A percentile compares a stretch with the other conserved stretches of the same genome.
phyloP scores from a whole-genome alignment of 2,797 vertebrate species.

The Aratinga solstitialis region DNA sequence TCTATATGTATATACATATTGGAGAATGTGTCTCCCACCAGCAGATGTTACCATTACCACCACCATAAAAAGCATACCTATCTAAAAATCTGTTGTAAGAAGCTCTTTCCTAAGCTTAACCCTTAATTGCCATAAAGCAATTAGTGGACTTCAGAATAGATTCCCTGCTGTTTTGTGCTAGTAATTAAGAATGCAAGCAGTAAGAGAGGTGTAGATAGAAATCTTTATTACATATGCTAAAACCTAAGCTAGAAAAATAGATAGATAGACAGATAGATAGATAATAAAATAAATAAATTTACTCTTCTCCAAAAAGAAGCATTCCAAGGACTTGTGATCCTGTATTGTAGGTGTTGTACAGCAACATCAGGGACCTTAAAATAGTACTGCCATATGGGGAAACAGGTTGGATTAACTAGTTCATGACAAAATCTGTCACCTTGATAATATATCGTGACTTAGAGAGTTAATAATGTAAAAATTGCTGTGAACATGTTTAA shows the following conservation, averaged over 20 bases:
- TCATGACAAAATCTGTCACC: not conserved
- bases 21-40: not conserved
- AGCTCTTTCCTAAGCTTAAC: not conserved
- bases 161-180: not conserved
- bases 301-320: not conserved
- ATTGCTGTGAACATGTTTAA: not conserved
- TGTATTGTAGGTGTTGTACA: not conserved
- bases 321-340: accelerated
- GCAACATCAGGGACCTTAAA: not conserved
- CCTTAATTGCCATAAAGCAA: not conserved
- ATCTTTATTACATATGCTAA: not conserved
- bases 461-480: not conserved
- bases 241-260: not conserved
- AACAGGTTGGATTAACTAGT: not conserved
- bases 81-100: not conserved
- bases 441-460: not conserved
- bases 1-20: not conserved
- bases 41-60: not conserved
- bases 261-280: not conserved
- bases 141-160: not conserved
- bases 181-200: not conserved
- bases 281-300: not conserved
- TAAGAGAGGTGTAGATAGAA: not conserved
- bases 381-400: not conserved
- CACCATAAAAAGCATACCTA: not conserved